Evolutionary conservation across 2,888 invertebrate genomes (phyloP).

Genomic region (Mythimna vitellina): DNA sequence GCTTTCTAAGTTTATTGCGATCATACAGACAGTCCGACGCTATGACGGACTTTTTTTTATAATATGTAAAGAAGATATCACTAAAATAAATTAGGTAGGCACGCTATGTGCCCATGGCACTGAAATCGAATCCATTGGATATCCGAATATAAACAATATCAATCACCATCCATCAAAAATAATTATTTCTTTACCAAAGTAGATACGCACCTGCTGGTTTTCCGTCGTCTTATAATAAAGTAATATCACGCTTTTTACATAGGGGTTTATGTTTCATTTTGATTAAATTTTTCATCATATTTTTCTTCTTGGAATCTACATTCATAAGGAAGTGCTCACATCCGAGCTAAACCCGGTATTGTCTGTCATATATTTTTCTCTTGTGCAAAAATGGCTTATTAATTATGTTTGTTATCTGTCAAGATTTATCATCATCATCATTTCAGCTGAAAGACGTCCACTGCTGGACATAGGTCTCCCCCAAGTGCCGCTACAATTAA

Average conservation of each 20-base stretch:
- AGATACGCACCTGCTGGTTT: slow-evolving; percentile 23
- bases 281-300: slow-evolving; percentile 18
- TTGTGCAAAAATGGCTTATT: no score
- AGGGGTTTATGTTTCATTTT: slow-evolving; percentile 20
- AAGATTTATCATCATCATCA: no score
- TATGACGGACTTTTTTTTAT: no score
- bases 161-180: slow-evolving; percentile 51
- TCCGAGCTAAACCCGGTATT: not conserved
- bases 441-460: no score
- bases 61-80: not conserved
- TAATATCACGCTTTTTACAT: not conserved
- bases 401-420: no score
- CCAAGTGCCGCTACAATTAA: no score
- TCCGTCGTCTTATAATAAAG: slow-evolving; percentile 1
- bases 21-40: no score
- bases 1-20: no score
- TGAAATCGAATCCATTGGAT: slow-evolving; percentile 3
- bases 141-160: slow-evolving; percentile 19
- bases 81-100: not conserved
- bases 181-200: slow-evolving; percentile 22
- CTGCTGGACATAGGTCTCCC: no score
- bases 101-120: not conserved
- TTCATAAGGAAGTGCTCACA: not conserved
- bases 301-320: slow-evolving; percentile 1
- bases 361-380: no score